Evolutionary conservation across 2,113 vertebrate species (phyloP), one percentile per base, ranked within the genome.

Genomic region (Physeter macrocephalus): DNA sequence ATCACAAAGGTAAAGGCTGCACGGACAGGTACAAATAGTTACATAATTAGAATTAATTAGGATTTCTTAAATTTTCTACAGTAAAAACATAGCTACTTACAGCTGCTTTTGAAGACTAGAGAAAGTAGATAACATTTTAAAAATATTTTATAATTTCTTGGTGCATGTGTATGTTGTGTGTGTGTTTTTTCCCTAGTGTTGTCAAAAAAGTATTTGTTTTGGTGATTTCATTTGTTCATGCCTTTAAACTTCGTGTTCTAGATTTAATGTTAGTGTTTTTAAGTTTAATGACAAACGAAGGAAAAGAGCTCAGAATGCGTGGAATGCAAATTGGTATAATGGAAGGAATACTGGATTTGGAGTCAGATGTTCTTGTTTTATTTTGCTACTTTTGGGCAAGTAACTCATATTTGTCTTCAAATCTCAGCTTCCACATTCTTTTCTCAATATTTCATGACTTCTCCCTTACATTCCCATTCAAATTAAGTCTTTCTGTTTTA

Each of bases 41-140:
- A 93, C 34, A 36, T 96, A 88, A 82, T 95, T 81, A 88, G 52
- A 96, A 93, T 80, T 86, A 91, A 59, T 94, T 87, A 64, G 87
- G 29, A 81, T 94, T 90, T 94, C 31, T 86, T 34, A 75, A 61
- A 34, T 80, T 81, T 90, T 88, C 75, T 90, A 59, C 17, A 88
- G 36, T 21, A 87, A 74, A 94, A 96, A 54, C 29, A 75, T 31
- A 49, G 34, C 46, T 90, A 43, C 18, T 90, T 81, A 31, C 8
- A 59, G 57, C 57, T 62, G 3, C 85, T 75, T 91, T 93, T 67
- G 49, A 90, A 93, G 39, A 67, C 75, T 66, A 36, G 46, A 75
- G 17, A 59, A 46, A 89, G 14, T 67, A 90, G 21, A 31, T 84
- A 77, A 36, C 8, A 34, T 25, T 95, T 95, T 39, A 8, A 31